These are phyloP conservation scores for Malthinus seriepunctatus DNA, from an alignment of 2,888 invertebrate species.

Conservation along the genomic window DNA sequence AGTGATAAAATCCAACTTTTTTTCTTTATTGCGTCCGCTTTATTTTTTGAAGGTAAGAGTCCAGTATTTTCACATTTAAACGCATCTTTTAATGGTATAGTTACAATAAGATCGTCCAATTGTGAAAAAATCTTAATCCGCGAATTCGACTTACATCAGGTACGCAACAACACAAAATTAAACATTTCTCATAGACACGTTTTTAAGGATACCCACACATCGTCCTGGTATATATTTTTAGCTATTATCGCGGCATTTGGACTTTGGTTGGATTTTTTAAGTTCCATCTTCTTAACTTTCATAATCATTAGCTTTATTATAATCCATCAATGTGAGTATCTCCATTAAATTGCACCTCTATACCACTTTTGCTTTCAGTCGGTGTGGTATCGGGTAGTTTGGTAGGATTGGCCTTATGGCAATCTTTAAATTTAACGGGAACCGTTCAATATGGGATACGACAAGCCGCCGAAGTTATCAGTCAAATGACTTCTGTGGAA, in stretches of 20 bases:
- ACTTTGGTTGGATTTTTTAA: slow-evolving; percentile 65
- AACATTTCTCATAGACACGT: background rate
- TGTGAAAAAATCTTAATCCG: slow-evolving; percentile 67
- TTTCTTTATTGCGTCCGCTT: background rate
- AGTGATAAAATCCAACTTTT: slow-evolving; percentile 35
- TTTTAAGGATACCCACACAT: slow-evolving; percentile 62
- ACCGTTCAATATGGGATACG: slow-evolving; percentile 79
- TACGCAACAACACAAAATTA: background rate
- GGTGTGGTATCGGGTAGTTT: slow-evolving; percentile 56
- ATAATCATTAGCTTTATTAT: slow-evolving; percentile 66
- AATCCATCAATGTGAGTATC: slow-evolving; percentile 55
- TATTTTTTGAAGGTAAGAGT: slow-evolving; percentile 65
- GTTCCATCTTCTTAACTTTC: slow-evolving; percentile 61
- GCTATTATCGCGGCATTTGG: slow-evolving; percentile 66
- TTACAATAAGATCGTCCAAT: slow-evolving; percentile 80
- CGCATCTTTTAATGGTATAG: slow-evolving; percentile 79
- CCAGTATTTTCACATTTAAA: slow-evolving; percentile 89
- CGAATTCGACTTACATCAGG: slow-evolving; percentile 71
- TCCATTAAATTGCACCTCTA: too few species aligned
- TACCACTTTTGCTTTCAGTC: slow-evolving; percentile 25
- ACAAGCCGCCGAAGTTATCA: slow-evolving; percentile 72
- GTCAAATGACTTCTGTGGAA: slow-evolving; percentile 77
- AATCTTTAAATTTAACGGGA: slow-evolving; percentile 70
- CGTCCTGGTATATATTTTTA: slow-evolving; percentile 65
- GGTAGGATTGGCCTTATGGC: slow-evolving; percentile 71